Conservation (phyloP, 1,140 invertebrate species). For the Brachionus manjavacas region DNA sequence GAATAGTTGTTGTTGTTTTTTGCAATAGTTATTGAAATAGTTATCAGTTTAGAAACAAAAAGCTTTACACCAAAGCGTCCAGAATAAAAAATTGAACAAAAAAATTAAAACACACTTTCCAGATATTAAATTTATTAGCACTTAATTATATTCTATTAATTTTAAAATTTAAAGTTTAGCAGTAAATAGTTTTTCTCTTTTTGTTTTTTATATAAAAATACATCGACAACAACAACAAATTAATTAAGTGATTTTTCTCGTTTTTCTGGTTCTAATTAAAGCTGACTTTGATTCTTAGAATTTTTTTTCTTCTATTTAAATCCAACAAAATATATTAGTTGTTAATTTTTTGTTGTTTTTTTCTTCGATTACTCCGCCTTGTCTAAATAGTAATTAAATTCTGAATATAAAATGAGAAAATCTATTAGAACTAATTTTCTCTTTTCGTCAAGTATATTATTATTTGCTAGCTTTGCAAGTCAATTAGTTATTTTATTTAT, state of each 20-base stretch:
- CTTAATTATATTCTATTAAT: background rate
- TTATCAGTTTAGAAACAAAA: slow-evolving; percentile 1
- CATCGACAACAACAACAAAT: background rate
- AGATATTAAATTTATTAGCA: slow-evolving; percentile 1
- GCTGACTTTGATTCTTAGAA: background rate
- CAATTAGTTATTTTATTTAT: background rate
- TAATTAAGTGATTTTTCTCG: background rate
- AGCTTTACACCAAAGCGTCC: background rate
- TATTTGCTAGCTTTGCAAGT: background rate
- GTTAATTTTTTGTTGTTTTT: background rate
- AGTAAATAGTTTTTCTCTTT: background rate
- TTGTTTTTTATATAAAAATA: background rate
- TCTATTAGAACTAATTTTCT: background rate
- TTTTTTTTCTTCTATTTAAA: background rate
- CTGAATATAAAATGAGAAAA: background rate
- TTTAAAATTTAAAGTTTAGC: background rate
- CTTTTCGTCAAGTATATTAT: background rate
- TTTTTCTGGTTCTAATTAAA: background rate
- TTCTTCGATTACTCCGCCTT: background rate
- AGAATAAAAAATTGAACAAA: too few species aligned
- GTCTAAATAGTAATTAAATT: slow-evolving; percentile 6
- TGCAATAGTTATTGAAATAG: background rate
- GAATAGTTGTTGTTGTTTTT: background rate
- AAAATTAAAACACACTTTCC: background rate
- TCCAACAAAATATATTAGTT: background rate